Percentiles rank a stretch among this genome's conserved stretches.
phyloP scores from a whole-genome alignment of 2,797 vertebrate genomes.

The Echiichthys vipera region DNA sequence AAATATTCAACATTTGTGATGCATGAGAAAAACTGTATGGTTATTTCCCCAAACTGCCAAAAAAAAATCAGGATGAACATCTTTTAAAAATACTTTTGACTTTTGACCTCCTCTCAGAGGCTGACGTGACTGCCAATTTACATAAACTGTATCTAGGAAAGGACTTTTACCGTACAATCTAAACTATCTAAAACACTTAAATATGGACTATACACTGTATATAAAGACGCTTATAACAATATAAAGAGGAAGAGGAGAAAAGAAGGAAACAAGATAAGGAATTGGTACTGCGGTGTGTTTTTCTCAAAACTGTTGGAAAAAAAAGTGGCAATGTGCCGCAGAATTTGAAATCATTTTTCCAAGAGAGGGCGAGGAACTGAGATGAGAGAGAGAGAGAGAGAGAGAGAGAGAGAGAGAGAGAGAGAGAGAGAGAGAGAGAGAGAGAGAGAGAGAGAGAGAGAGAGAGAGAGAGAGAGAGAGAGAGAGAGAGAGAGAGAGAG shows the following conservation, averaged over 20 bases:
- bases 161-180: too few species aligned
- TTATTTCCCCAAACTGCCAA: too few species aligned
- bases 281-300: background rate
- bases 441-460: conserved; percentile 43
- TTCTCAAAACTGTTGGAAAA: background rate
- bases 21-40: too few species aligned
- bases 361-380: conserved; percentile 27
- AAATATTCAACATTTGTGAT: too few species aligned
- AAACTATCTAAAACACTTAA: too few species aligned
- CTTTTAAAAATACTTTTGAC: background rate
- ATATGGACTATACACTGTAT: too few species aligned
- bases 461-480: conserved; percentile 50
- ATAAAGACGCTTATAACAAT: too few species aligned
- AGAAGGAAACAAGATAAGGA: background rate
- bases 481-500: conserved; percentile 43
- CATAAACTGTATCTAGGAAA: background rate
- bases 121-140: background rate
- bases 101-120: background rate
- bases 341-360: conserved; percentile 12
- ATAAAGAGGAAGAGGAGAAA: background rate
- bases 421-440: conserved; percentile 50
- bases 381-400: conserved; percentile 56
- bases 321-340: background rate
- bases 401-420: conserved; percentile 32
- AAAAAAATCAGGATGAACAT: background rate